Conservation (phyloP, 2,113 vertebrate species). For the Sigmodon hispidus region DNA sequence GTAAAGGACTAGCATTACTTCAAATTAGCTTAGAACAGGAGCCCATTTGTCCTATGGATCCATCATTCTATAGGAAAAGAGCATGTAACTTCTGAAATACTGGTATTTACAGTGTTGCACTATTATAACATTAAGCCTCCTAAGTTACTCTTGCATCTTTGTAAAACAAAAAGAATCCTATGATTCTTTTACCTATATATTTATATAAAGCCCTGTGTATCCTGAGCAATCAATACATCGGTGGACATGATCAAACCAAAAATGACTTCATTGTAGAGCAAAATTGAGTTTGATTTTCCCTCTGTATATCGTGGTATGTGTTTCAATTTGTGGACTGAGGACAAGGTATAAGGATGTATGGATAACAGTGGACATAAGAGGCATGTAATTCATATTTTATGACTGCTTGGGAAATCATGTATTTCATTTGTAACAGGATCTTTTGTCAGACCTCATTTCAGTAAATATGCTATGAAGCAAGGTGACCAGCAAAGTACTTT, state of each 20-base stretch:
- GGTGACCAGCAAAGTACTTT: conserved; percentile 54
- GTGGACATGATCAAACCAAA: conserved; percentile 75
- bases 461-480: conserved; percentile 53
- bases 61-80: conserved; percentile 34
- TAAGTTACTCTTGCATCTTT: conserved; percentile 34
- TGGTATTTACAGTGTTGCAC: neutral
- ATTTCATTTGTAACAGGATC: conserved; percentile 57
- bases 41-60: conserved; percentile 70
- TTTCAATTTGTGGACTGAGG: neutral
- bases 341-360: neutral
- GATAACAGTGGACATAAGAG: neutral
- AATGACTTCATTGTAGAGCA: conserved; percentile 65
- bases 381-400: conserved; percentile 66
- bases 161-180: neutral
- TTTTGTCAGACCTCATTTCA: conserved; percentile 51
- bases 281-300: conserved; percentile 77
- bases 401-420: conserved; percentile 70
- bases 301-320: conserved; percentile 29
- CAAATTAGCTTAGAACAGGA: conserved; percentile 79
- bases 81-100: conserved; percentile 47
- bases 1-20: conserved; percentile 81
- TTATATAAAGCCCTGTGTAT: conserved; percentile 32
- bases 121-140: conserved; percentile 11
- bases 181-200: neutral
- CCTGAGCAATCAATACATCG: conserved; percentile 68